Conservation (phyloP, 2,113 vertebrate species). For the Callionymus lyra region DNA sequence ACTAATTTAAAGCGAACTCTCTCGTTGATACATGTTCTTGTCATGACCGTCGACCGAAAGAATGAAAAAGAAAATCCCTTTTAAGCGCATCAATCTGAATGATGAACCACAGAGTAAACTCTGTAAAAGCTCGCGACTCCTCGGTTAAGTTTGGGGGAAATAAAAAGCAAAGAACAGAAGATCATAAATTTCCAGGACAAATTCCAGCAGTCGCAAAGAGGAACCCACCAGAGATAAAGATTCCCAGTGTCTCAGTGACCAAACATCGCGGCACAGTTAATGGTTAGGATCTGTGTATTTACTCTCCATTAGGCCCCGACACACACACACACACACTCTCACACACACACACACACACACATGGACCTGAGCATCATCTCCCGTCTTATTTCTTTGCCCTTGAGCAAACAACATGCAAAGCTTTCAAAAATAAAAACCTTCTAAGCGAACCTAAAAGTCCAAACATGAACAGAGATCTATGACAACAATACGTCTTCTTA, state of each 20-base stretch:
- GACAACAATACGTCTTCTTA: slow-evolving; percentile 43
- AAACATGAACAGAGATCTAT: slow-evolving; percentile 29
- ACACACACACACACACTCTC: slow-evolving; percentile 28
- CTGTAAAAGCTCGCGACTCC: neutral
- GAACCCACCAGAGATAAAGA: slow-evolving; percentile 48
- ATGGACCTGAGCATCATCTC: slow-evolving; percentile 43
- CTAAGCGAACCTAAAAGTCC: no score
- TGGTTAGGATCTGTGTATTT: slow-evolving; percentile 56
- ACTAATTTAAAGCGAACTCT: no score
- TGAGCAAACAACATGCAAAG: slow-evolving; percentile 70
- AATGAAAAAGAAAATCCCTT: no score
- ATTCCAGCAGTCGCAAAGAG: slow-evolving; percentile 54
- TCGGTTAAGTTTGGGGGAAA: slow-evolving; percentile 1
- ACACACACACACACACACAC: slow-evolving; percentile 15
- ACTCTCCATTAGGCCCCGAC: slow-evolving; percentile 49
- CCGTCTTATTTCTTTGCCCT: no score
- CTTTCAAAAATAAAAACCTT: no score
- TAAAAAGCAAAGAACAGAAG: slow-evolving; percentile 13
- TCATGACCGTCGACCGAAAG: no score
- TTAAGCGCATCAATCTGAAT: no score
- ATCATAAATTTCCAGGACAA: slow-evolving; percentile 27
- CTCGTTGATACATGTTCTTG: no score
- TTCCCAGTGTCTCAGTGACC: slow-evolving; percentile 36
- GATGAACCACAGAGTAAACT: no score
- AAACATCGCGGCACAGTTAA: slow-evolving; percentile 58